Conservation (phyloP, 2,888 invertebrate genomes). For the Pardosa pseudoannulata region DNA sequence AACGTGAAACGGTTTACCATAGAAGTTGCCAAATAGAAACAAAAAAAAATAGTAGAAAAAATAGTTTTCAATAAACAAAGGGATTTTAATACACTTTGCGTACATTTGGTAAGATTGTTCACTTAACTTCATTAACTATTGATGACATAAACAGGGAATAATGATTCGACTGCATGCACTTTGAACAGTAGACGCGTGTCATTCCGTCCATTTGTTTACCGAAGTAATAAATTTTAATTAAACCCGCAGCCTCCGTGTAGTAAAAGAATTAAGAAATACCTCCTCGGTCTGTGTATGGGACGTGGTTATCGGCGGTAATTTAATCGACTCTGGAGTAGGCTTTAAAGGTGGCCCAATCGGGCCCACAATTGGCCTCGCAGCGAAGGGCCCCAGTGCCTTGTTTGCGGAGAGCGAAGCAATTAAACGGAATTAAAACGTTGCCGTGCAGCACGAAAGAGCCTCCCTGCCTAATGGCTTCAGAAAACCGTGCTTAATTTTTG, state of each 20-base stretch:
- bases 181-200: too few relatives aligned
- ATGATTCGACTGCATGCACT: too few relatives aligned
- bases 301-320: background rate
- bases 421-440: conserved; percentile 51
- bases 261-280: background rate
- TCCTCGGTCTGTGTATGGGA: background rate
- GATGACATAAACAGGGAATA: too few relatives aligned
- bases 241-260: background rate
- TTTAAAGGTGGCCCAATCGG: background rate
- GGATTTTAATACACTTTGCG: too few relatives aligned
- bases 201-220: background rate
- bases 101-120: too few relatives aligned
- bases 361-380: background rate
- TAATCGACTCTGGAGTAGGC: background rate
- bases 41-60: too few relatives aligned
- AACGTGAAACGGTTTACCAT: too few relatives aligned
- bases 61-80: too few relatives aligned
- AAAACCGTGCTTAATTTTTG: conserved; percentile 28
- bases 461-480: background rate
- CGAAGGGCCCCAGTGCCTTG: background rate
- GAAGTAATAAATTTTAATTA: background rate
- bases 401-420: background rate
- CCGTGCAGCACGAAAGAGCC: conserved; percentile 34
- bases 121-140: too few relatives aligned
- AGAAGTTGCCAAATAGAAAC: too few relatives aligned